Evolutionary conservation across 1,140 invertebrate genomes (phyloP).

Genomic region (Cotesia glomerata): DNA sequence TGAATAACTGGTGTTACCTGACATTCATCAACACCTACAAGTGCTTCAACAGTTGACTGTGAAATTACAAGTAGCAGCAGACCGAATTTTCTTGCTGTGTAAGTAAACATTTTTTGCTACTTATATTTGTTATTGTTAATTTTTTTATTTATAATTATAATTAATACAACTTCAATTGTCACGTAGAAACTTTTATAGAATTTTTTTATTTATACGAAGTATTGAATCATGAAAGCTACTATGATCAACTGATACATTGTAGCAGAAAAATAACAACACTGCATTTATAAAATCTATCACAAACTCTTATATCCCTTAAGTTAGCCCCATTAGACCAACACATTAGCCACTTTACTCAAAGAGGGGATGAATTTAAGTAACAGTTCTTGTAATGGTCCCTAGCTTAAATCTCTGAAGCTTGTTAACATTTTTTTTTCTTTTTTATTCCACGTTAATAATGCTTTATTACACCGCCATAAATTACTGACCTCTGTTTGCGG

Average conservation of each 20-base stretch:
- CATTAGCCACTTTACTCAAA: neutral
- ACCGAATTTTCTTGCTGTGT: slow-evolving; percentile 40
- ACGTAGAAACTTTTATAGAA: no score
- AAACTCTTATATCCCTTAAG: slow-evolving; percentile 55
- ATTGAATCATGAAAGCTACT: no score
- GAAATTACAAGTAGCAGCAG: slow-evolving; percentile 33
- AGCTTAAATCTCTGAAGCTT: neutral
- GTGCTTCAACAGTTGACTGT: slow-evolving; percentile 44
- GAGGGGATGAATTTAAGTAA: slow-evolving; percentile 27
- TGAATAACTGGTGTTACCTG: slow-evolving; percentile 91
- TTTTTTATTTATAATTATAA: no score
- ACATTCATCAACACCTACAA: slow-evolving; percentile 77
- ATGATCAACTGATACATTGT: slow-evolving; percentile 8
- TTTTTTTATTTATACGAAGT: no score
- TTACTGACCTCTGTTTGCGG: neutral
- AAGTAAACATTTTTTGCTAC: slow-evolving; percentile 33
- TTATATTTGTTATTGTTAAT: no score
- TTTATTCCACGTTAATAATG: slow-evolving; percentile 3
- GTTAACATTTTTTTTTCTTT: neutral
- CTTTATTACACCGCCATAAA: neutral
- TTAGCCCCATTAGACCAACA: slow-evolving; percentile 36
- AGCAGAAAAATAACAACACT: slow-evolving; percentile 33
- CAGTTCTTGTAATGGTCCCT: slow-evolving; percentile 18
- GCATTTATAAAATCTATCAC: slow-evolving; percentile 35
- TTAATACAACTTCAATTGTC: no score